Conservation (phyloP, 2,888 invertebrate species). For the Harpalus rufipes region DNA sequence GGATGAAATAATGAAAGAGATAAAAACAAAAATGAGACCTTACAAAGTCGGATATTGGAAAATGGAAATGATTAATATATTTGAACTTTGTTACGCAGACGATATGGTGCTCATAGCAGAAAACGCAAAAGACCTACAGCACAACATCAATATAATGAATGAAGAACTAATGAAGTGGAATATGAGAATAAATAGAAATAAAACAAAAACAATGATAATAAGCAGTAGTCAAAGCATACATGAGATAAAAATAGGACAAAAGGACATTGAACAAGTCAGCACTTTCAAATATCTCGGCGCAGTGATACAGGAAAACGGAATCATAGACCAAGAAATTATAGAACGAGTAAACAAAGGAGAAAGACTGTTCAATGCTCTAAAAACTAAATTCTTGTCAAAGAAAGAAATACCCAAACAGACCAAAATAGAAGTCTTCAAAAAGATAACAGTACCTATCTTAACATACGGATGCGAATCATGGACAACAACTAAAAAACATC, state of each 20-base stretch:
- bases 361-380: too few species aligned
- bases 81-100: constrained; percentile 18
- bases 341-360: too few species aligned
- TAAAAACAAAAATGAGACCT: background rate
- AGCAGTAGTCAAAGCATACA: background rate
- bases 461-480: constrained; percentile 30
- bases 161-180: background rate
- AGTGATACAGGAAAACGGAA: too few species aligned
- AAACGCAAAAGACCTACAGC: constrained; percentile 6
- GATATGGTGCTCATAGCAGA: background rate
- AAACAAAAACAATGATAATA: constrained; percentile 37
- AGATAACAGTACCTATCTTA: background rate
- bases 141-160: constrained; percentile 1
- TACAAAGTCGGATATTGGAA: constrained; percentile 32
- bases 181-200: constrained; percentile 4
- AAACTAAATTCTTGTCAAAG: too few species aligned
- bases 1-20: constrained; percentile 1
- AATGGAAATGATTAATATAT: background rate
- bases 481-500: background rate
- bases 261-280: background rate
- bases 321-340: too few species aligned
- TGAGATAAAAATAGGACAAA: constrained; percentile 5
- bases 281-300: constrained; percentile 3
- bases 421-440: too few species aligned
- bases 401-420: too few species aligned